A percentile compares a stretch with the other conserved stretches of the same genome.
These are phyloP conservation scores for Oceanites oceanicus DNA, from an alignment of 2,113 vertebrate species.

Conservation along the genomic window DNA sequence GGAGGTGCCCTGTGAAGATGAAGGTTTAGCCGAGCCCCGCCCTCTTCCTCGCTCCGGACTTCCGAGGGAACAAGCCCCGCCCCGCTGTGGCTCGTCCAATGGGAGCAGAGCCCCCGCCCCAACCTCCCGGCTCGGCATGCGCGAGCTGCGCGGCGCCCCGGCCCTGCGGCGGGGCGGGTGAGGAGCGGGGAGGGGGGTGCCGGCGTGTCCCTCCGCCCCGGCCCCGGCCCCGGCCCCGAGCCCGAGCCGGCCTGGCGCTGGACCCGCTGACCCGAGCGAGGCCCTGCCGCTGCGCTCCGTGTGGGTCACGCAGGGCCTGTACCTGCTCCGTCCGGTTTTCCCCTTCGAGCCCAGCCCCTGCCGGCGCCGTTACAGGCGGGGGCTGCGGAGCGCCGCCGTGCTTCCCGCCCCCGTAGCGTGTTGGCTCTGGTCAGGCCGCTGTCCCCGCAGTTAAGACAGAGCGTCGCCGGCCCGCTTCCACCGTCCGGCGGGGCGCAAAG, in stretches of 20 bases:
- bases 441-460: not conserved
- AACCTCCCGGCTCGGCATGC: not conserved
- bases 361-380: not conserved
- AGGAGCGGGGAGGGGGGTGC: accelerated
- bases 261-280: too few relatives aligned
- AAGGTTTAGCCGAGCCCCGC: accelerated
- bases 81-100: not conserved
- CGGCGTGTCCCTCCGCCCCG: too few relatives aligned
- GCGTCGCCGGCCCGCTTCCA: not conserved
- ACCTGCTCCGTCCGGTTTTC: too few relatives aligned
- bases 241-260: too few relatives aligned
- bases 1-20: accelerated
- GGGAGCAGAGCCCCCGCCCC: not conserved
- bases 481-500: accelerated
- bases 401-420: not conserved
- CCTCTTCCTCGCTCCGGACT: not conserved
- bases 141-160: not conserved
- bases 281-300: not conserved
- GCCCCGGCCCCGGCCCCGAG: too few relatives aligned
- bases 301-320: not conserved
- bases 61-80: accelerated
- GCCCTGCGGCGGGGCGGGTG: not conserved
- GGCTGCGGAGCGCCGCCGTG: not conserved
- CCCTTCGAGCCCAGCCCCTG: not conserved
- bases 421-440: not conserved